These are phyloP conservation scores for Meiosimyza platycephala DNA, from an alignment of 2,888 invertebrate species.

Conservation along the genomic window DNA sequence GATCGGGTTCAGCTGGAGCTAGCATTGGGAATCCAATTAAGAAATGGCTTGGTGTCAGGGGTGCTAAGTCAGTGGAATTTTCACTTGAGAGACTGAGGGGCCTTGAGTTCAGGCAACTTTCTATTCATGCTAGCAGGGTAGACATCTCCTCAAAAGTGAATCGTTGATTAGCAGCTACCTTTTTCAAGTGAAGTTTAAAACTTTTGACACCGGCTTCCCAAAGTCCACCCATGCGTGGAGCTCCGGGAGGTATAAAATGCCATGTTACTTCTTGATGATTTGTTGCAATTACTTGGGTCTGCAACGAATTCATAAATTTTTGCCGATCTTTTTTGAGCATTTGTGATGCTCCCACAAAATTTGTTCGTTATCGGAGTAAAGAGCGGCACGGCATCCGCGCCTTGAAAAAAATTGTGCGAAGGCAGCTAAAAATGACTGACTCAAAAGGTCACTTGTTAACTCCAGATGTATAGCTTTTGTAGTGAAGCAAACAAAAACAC, in stretches of 20 bases:
- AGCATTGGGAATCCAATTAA: conserved; percentile 7
- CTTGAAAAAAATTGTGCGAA: no score
- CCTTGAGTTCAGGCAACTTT: conserved; percentile 10
- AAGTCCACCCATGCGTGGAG: conserved; percentile 1
- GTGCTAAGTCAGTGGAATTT: conserved; percentile 2
- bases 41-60: conserved; percentile 23
- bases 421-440: no score
- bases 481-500: no score
- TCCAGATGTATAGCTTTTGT: no score
- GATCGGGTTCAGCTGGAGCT: conserved; percentile 4
- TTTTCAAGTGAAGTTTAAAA: not conserved
- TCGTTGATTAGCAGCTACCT: not conserved
- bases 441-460: no score
- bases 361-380: not conserved
- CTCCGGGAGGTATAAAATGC: not conserved
- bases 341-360: conserved; percentile 5
- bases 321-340: no score
- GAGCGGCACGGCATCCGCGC: no score
- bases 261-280: not conserved
- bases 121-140: not conserved
- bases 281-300: not conserved
- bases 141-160: conserved; percentile 29
- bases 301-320: not conserved
- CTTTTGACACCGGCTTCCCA: no score
- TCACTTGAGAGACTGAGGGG: not conserved